These are phyloP conservation scores for Lepidochrysops patricia DNA, from an alignment of 2,888 invertebrate species.

Conservation along the genomic window DNA sequence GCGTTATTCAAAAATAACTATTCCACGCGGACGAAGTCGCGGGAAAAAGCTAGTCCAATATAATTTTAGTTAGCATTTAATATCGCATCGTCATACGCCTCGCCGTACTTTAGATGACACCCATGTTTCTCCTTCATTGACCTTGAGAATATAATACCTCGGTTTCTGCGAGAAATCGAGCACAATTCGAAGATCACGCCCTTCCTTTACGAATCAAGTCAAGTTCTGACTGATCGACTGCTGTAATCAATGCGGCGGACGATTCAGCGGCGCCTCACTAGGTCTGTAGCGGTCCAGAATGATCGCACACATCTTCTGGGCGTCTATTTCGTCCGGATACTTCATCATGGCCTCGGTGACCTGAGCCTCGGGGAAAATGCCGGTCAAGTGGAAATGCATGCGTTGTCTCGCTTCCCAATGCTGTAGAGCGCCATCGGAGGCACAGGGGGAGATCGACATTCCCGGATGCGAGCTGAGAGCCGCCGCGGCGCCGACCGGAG, in stretches of 20 bases:
- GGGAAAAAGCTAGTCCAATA: too few species aligned
- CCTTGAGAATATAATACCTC: constrained; percentile 37
- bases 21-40: too few species aligned
- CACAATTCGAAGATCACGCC: constrained; percentile 36
- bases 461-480: constrained; percentile 74
- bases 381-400: constrained; percentile 91
- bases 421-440: constrained; percentile 63
- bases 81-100: background rate
- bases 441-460: constrained; percentile 42
- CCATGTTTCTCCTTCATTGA: constrained; percentile 4
- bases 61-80: background rate
- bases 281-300: constrained; percentile 83
- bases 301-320: constrained; percentile 91
- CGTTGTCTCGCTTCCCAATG: constrained; percentile 81
- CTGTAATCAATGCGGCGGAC: constrained; percentile 26
- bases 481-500: constrained; percentile 80
- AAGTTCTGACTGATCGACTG: background rate
- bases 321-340: constrained; percentile 91
- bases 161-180: constrained; percentile 51
- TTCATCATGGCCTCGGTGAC: constrained; percentile 91
- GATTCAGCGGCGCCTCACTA: constrained; percentile 44
- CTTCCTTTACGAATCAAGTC: background rate
- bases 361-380: constrained; percentile 92
- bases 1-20: too few species aligned
- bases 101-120: background rate